Evolutionary conservation across 1,140 invertebrate species (phyloP).

Genomic region (Bombus soroeensis): DNA sequence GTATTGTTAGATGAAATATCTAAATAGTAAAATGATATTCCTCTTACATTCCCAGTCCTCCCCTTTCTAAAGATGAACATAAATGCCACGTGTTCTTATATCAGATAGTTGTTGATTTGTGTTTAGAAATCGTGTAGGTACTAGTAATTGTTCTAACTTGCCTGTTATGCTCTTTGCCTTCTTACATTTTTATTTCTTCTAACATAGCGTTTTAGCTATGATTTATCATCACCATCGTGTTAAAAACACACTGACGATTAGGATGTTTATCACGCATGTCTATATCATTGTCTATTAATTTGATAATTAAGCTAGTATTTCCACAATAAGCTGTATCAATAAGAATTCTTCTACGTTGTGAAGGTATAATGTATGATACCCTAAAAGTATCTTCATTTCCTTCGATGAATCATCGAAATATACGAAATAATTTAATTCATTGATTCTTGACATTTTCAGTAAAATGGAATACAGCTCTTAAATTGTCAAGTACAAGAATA

Average conservation of each 20-base stretch:
- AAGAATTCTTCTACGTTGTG: conserved; percentile 11
- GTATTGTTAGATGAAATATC: conserved; percentile 10
- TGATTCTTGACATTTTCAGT: not conserved
- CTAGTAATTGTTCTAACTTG: conserved; percentile 47
- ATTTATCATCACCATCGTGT: not conserved
- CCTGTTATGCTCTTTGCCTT: conserved; percentile 30
- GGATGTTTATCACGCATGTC: not conserved
- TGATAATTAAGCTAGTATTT: conserved; percentile 26
- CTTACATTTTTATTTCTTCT: conserved; percentile 11
- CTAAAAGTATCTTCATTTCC: not conserved
- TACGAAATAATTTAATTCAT: conserved; percentile 31
- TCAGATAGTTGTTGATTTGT: conserved; percentile 23
- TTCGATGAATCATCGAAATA: conserved; percentile 1
- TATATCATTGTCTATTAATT: not conserved
- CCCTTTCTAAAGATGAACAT: not conserved
- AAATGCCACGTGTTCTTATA: conserved; percentile 43
- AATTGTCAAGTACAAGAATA: conserved; percentile 12
- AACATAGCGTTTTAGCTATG: not conserved
- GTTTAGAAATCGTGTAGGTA: conserved; percentile 25
- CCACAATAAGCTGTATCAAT: conserved; percentile 15
- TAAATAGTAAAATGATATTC: not conserved
- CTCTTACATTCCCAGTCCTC: not conserved
- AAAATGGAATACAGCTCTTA: conserved; percentile 22
- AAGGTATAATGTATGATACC: conserved; percentile 11
- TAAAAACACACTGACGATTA: not conserved